phyloP scores from a whole-genome alignment of 2,797 vertebrate genomes.

The Dromococcyx pavoninus region DNA sequence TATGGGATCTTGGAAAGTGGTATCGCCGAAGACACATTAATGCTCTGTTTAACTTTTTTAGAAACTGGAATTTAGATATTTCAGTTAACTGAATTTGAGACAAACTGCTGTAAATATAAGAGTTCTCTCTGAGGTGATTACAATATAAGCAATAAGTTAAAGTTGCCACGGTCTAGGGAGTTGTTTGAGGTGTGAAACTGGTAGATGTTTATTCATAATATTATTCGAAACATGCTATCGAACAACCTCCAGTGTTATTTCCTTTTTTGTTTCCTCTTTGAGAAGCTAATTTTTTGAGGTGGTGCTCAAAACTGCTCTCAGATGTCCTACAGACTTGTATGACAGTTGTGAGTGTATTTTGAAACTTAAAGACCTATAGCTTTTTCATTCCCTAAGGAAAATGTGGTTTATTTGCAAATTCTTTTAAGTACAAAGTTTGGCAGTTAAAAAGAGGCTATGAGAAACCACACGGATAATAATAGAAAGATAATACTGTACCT shows the following conservation, averaged over 20 bases:
- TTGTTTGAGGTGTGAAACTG: not conserved
- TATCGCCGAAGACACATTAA: fast-evolving
- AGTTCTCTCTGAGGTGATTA: not conserved
- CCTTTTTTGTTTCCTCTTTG: not conserved
- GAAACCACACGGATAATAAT: not conserved
- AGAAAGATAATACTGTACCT: not conserved
- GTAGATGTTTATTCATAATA: not conserved
- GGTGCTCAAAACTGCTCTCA: not conserved
- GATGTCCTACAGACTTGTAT: not conserved
- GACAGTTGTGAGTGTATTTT: not conserved
- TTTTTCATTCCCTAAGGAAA: not conserved
- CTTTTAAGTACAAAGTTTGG: not conserved
- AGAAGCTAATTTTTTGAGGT: not conserved
- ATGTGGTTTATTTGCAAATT: not conserved
- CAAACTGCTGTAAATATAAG: not conserved
- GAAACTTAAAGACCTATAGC: not conserved
- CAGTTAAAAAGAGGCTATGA: not conserved
- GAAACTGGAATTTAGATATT: not conserved
- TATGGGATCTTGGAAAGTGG: not conserved
- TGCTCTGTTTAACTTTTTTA: not conserved
- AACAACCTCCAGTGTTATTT: not conserved
- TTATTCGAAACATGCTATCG: not conserved
- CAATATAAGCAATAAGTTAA: fast-evolving
- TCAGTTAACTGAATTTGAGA: not conserved
- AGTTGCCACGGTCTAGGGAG: not conserved